A percentile compares a stretch with the other conserved stretches of the same genome.
These are phyloP conservation scores for Cyclura pinguis DNA, from an alignment of 2,797 vertebrate species.

Conservation along the genomic window DNA sequence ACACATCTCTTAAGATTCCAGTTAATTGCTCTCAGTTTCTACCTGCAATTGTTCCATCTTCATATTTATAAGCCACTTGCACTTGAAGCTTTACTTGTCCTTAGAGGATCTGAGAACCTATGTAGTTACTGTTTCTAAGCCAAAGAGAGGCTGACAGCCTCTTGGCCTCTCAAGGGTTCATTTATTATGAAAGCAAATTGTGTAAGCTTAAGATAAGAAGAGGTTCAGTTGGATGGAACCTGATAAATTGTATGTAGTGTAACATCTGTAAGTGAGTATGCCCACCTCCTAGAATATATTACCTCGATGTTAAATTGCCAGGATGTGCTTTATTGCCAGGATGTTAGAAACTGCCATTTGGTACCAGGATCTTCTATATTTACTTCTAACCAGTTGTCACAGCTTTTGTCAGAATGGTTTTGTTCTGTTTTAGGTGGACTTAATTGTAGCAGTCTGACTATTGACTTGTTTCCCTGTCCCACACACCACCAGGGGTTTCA, in stretches of 20 bases:
- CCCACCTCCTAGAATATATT: neutral
- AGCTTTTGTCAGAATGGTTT: constrained; percentile 24
- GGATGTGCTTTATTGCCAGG: neutral
- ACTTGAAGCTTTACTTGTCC: neutral
- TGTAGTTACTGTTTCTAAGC: constrained; percentile 21
- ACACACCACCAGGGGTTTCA: neutral
- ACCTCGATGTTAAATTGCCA: neutral
- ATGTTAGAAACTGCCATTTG: neutral
- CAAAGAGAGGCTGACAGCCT: neutral
- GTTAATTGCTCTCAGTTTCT: neutral
- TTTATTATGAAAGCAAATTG: constrained; percentile 2
- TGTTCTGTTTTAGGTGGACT: constrained; percentile 18
- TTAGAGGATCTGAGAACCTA: constrained; percentile 4
- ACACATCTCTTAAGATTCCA: neutral
- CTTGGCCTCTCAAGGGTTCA: neutral
- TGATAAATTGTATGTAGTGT: neutral
- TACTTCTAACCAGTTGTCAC: neutral
- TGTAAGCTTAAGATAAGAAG: neutral
- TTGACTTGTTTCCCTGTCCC: neutral
- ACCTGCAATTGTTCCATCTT: neutral
- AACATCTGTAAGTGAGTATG: neutral
- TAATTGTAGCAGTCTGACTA: neutral
- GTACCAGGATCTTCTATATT: neutral
- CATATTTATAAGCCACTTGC: neutral
- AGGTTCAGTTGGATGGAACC: neutral